Evolutionary conservation across 1,140 invertebrate species (phyloP).

Genomic region (Acromyrmex heyeri): DNA sequence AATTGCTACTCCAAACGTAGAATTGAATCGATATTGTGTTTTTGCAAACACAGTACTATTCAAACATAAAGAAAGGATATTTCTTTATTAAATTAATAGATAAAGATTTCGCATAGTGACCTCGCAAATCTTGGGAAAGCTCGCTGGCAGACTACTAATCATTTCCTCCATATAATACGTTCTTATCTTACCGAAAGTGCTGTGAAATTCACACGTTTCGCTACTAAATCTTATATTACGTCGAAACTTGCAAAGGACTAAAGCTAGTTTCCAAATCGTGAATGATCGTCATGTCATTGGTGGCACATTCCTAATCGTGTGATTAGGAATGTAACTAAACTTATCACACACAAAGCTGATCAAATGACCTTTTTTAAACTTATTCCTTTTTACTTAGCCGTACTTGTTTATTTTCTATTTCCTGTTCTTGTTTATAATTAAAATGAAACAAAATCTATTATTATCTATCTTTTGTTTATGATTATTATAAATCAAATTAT

Average conservation of each 20-base stretch:
- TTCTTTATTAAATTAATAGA: background rate
- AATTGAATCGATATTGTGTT: background rate
- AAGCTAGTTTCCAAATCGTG: slow-evolving; percentile 36
- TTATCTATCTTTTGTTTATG: too few relatives aligned
- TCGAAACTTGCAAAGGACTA: slow-evolving; percentile 19
- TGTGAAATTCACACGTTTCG: slow-evolving; percentile 52
- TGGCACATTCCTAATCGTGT: background rate
- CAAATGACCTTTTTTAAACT: too few relatives aligned
- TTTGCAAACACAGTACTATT: background rate
- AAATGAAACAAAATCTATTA: too few relatives aligned
- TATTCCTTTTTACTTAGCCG: too few relatives aligned
- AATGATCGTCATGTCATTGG: slow-evolving; percentile 46
- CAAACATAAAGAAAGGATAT: background rate
- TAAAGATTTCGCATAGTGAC: background rate
- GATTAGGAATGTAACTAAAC: too few relatives aligned
- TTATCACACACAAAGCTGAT: too few relatives aligned
- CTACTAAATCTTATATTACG: slow-evolving; percentile 62
- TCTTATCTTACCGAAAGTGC: slow-evolving; percentile 12
- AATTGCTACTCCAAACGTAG: background rate
- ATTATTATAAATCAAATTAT: too few relatives aligned
- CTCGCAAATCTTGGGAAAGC: slow-evolving; percentile 6
- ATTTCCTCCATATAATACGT: background rate
- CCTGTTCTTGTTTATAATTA: too few relatives aligned
- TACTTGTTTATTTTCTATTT: too few relatives aligned
- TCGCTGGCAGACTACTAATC: background rate